phyloP scores from a whole-genome alignment of 2,113 vertebrate genomes.

The Holacanthus passer region DNA sequence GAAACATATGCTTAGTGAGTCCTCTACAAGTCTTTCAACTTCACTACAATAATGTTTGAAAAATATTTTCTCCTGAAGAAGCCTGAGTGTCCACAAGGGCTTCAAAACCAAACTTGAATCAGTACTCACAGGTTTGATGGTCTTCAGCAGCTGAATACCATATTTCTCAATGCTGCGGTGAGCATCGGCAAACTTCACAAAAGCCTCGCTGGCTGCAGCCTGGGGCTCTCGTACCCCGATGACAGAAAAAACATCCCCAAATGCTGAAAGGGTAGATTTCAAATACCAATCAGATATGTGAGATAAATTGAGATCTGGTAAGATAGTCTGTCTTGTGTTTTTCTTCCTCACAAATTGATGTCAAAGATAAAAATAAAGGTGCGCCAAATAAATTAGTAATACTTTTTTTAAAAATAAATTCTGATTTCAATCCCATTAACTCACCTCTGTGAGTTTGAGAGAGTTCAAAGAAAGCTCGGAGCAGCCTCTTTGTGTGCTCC shows the following conservation, averaged over 20 bases:
- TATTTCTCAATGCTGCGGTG: constrained; percentile 98
- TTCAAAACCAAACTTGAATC: neutral
- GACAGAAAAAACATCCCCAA: constrained; percentile 98
- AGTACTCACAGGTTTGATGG: constrained; percentile 93
- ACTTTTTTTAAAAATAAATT: neutral
- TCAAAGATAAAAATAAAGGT: neutral
- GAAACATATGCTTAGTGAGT: neutral
- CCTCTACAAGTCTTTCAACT: neutral
- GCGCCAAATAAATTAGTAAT: neutral
- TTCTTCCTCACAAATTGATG: neutral
- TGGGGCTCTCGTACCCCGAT: constrained; percentile 97
- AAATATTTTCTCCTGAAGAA: too few relatives aligned
- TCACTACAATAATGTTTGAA: too few relatives aligned
- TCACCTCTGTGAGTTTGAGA: constrained; percentile 98
- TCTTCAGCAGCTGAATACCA: constrained; percentile 96
- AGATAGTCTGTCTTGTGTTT: neutral
- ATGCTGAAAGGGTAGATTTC: constrained; percentile 71
- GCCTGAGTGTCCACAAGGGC: too few relatives aligned
- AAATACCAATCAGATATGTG: neutral
- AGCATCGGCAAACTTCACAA: constrained; percentile 98
- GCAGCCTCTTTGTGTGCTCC: constrained; percentile 95
- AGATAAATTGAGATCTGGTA: neutral
- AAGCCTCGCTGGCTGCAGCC: constrained; percentile 95
- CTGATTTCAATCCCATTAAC: neutral
- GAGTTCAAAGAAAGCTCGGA: constrained; percentile 96